phyloP scores from a whole-genome alignment of 2,113 vertebrate genomes.

The Leptobrachium ailaonicum region DNA sequence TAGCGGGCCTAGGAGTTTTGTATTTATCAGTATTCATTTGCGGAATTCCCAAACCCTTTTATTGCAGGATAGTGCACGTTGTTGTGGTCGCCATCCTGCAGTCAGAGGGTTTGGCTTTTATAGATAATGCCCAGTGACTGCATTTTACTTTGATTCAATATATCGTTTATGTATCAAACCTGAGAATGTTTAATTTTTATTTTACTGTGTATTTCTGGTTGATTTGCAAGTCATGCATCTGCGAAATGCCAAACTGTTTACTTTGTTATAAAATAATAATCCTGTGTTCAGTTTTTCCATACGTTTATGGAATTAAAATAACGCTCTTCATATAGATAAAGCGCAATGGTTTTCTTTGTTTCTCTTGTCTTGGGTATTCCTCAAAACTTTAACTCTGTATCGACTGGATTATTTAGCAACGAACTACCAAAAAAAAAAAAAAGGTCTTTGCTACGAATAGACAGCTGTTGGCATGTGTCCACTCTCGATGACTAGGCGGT shows the following conservation, averaged over 20 bases:
- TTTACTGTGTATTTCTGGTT: constrained; percentile 22
- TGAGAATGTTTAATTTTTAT: constrained; percentile 18
- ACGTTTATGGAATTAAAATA: constrained; percentile 62
- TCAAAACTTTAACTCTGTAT: no score
- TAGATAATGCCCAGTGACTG: constrained; percentile 2
- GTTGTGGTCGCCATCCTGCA: not conserved
- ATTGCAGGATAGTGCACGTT: not conserved
- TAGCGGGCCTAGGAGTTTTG: constrained; percentile 33
- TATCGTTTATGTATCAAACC: constrained; percentile 18
- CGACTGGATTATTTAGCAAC: no score
- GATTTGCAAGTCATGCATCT: constrained; percentile 30
- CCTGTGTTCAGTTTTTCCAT: constrained; percentile 67
- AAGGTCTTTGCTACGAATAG: no score
- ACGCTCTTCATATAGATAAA: constrained; percentile 44
- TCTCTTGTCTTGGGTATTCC: not conserved
- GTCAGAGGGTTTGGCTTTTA: not conserved
- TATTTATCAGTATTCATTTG: constrained; percentile 64
- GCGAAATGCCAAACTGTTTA: constrained; percentile 40
- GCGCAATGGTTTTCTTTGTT: not conserved
- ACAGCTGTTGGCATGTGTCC: no score
- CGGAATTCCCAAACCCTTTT: constrained; percentile 55
- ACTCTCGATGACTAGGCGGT: no score
- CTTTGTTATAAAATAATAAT: constrained; percentile 23
- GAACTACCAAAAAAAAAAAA: no score
- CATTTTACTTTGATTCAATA: not conserved